Base-by-base conservation (phyloP, 1,140 invertebrate genomes). In the Calosoma granatense region DNA sequence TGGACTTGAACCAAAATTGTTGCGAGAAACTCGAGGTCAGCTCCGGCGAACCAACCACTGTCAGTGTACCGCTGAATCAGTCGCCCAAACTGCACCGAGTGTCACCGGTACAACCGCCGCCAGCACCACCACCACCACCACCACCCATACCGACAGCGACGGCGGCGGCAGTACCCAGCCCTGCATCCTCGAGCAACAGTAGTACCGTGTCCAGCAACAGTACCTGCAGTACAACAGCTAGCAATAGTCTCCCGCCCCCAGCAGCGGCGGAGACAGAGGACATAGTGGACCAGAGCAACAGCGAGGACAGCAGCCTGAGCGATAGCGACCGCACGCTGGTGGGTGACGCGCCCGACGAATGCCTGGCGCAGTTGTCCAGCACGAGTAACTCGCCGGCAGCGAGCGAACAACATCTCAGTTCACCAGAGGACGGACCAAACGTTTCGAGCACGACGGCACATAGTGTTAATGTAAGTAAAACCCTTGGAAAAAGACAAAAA, bases 301-400 rank as follows among this genome's bases (percentile, higher is more conserved):
- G 82, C 65, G 87, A 89, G 67, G 87, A 89, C 66, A 87, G 84
- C 63, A 87, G 85, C 65, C 73, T 88, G 15, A 88, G 85, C 58
- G 86, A 88, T 63, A 86, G 85, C 60, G 86, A 89, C 69, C 76
- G 81, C 60, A 86, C 84, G 1, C 68, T 86, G 19, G 79, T 85
- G 19, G 83, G 82, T 22, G 81, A 83, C 59, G 73, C 76, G 26
- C 78, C 78, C 20, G 77, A 81, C 63, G 23, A 21, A 43, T 59
- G 69, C 22, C 64, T 69, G 43, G 68, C 72, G 22, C 69, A 72
- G 54, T 61, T 74, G 2, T 75, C 73, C 19, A 73, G 72, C 56
- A 68, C 72, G 26, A 75, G 72, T 59, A 71, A 71, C 60, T 76
- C 72, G 21, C 72, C 74, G 15, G 36, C 55, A 22, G 55, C 43